Base-by-base conservation (phyloP, 2,888 invertebrate genomes). In the Rutpela maculata region DNA sequence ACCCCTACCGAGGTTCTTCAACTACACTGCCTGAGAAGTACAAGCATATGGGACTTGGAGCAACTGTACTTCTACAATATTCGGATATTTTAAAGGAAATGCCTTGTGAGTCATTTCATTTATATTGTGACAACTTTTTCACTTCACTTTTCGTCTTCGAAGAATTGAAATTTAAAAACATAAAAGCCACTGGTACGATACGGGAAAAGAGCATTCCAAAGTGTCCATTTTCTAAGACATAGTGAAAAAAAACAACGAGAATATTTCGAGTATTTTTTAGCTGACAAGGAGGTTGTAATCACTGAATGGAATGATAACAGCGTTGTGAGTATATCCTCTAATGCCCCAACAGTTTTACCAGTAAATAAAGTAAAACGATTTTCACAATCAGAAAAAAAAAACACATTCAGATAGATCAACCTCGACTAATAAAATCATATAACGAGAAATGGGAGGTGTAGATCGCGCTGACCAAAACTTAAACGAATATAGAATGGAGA, bases 21-120 rank as follows among this genome's bases (percentile, higher is more conserved):
- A 26, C 26, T 26, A 26, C 26, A 2, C 26, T 26, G 26, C 6
- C 26, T 26, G 26, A 70, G 12, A 68, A 59, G 15, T 82, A 83
- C 59, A 80, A 77, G 73, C 57, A 73, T 35, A 70, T 83, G 72
- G 82, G 83, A 10, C 55, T 80, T 35, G 75, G 79, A 26, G 59
- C 75, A 55, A 77, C 75, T 82, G 83, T 78, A 17, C 65, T 80
- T n/a, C 62, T 80, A n/a, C 71, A 77, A 67, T 80, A 71, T 68
- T 60, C 74, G 17, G 78, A 78, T 74, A 22, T 62, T 31, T 66
- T 78, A 60, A 38, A 26, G 12, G 22, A 12, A 60, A 66, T 19
- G 19, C 17, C 17, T n/a, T 18, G 67, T 55, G 22, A 50, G 9
- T 62, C 76, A 26, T n/a, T 75, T 62, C 62, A 70, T 62, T 38